Evolutionary conservation across 2,797 vertebrate species (phyloP).

Genomic region (Gymnocypris eckloni): DNA sequence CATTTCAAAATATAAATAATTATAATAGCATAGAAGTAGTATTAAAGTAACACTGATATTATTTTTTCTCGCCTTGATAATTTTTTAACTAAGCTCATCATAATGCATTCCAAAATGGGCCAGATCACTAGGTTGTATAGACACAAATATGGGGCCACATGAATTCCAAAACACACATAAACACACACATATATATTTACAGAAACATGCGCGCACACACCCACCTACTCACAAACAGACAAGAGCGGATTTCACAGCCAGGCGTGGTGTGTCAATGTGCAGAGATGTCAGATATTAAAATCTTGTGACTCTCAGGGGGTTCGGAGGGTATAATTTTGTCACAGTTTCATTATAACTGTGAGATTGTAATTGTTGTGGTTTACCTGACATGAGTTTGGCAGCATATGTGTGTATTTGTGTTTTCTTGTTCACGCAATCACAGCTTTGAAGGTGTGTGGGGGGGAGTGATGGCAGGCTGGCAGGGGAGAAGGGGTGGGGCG

Average conservation of each 20-base stretch:
- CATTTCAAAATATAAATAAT: background rate
- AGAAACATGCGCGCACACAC: slow-evolving; percentile 4
- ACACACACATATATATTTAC: slow-evolving; percentile 17
- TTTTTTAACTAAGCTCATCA: background rate
- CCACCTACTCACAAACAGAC: slow-evolving; percentile 16
- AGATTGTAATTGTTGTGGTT: slow-evolving; percentile 49
- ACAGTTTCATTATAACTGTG: slow-evolving; percentile 46
- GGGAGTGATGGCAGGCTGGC: slow-evolving; percentile 17
- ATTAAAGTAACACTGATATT: background rate
- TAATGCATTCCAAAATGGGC: background rate
- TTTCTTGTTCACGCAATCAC: slow-evolving; percentile 29
- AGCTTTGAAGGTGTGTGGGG: slow-evolving; percentile 13
- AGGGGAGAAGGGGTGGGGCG: background rate
- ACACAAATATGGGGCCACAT: background rate
- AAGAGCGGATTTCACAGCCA: slow-evolving; percentile 41
- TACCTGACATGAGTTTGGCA: slow-evolving; percentile 40
- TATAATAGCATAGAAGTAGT: no score
- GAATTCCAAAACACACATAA: background rate
- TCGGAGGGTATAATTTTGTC: slow-evolving; percentile 47
- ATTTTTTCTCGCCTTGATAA: background rate
- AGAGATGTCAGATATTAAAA: slow-evolving; percentile 48
- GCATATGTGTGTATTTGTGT: slow-evolving; percentile 45
- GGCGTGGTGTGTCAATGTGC: slow-evolving; percentile 44
- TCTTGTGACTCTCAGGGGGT: slow-evolving; percentile 37
- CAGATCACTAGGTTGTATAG: background rate